Conservation (phyloP, 2,888 invertebrate species). For the Drosophila formosana region DNA sequence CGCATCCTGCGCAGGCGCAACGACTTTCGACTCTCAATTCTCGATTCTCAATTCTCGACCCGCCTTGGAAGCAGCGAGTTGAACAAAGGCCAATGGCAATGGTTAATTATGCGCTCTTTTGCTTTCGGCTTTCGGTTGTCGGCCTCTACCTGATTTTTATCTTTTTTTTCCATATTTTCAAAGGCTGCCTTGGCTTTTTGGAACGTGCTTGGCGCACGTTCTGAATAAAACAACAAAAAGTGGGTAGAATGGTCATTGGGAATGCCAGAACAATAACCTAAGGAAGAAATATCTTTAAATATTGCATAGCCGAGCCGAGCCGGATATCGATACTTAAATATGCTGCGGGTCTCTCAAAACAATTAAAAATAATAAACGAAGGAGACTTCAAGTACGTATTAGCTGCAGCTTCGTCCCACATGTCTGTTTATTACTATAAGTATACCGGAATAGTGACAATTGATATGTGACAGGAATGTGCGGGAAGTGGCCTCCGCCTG, state of each 20-base stretch:
- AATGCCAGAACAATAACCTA: slow-evolving; percentile 39
- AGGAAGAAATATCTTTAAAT: slow-evolving; percentile 33
- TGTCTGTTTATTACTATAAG: slow-evolving; percentile 40
- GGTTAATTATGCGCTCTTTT: slow-evolving; percentile 67
- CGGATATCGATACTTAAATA: slow-evolving; percentile 69
- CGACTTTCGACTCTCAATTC: slow-evolving; percentile 10
- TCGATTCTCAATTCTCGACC: slow-evolving; percentile 1
- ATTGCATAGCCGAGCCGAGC: slow-evolving; percentile 56
- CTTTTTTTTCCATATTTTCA: slow-evolving; percentile 54
- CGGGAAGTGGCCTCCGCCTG: background rate
- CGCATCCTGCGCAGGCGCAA: slow-evolving; percentile 71
- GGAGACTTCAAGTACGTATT: slow-evolving; percentile 36
- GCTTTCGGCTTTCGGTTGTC: slow-evolving; percentile 34
- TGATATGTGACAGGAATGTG: slow-evolving; percentile 55
- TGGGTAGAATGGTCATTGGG: slow-evolving; percentile 31
- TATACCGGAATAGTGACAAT: slow-evolving; percentile 53
- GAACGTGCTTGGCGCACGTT: slow-evolving; percentile 78
- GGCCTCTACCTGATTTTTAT: slow-evolving; percentile 74
- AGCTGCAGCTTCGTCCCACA: slow-evolving; percentile 47
- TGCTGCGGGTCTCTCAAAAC: slow-evolving; percentile 48
- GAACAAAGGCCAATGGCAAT: slow-evolving; percentile 51
- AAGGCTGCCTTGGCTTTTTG: slow-evolving; percentile 63
- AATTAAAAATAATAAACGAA: slow-evolving; percentile 44
- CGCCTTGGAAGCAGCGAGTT: slow-evolving; percentile 15
- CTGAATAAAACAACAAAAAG: slow-evolving; percentile 25